Percentiles rank a stretch among this genome's conserved stretches.
Evolutionary conservation across 2,797 vertebrate species (phyloP).

Genomic region (Thalassophryne amazonica): DNA sequence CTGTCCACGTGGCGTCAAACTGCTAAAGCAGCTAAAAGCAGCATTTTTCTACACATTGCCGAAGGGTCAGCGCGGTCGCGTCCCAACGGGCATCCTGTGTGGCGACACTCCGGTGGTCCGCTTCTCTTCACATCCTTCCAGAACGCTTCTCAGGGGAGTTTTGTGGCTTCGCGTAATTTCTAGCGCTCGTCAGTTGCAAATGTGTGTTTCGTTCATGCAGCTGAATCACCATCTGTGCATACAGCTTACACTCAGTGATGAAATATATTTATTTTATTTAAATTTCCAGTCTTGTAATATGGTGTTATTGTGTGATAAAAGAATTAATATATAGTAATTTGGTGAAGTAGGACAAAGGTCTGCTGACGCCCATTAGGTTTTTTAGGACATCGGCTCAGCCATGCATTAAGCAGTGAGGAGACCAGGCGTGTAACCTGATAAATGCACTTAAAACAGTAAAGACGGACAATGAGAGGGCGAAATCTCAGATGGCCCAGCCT

Average conservation of each 20-base stretch:
- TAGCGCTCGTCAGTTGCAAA: slow-evolving; percentile 35
- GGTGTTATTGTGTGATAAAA: slow-evolving; percentile 20
- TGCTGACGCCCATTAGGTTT: slow-evolving; percentile 51
- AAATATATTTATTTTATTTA: no score
- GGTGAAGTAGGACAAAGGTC: slow-evolving; percentile 59
- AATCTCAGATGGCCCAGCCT: slow-evolving; percentile 62
- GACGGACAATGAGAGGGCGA: slow-evolving; percentile 69
- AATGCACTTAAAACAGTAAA: slow-evolving; percentile 75
- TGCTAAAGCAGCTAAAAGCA: slow-evolving; percentile 28
- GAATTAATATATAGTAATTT: slow-evolving; percentile 44
- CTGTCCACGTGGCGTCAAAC: no score
- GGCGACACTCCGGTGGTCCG: neutral
- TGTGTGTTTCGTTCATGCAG: slow-evolving; percentile 1
- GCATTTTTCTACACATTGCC: slow-evolving; percentile 17
- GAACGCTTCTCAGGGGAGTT: slow-evolving; percentile 25
- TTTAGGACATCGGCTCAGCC: slow-evolving; percentile 52
- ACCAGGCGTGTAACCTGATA: slow-evolving; percentile 67
- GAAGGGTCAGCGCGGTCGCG: slow-evolving; percentile 30
- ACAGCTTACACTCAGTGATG: no score
- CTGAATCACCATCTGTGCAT: slow-evolving; percentile 1
- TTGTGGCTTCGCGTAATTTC: slow-evolving; percentile 38
- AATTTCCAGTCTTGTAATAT: no score
- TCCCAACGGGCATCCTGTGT: slow-evolving; percentile 19
- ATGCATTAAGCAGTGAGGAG: slow-evolving; percentile 60
- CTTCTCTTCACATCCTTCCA: slow-evolving; percentile 20